phyloP scores from a whole-genome alignment of 2,113 vertebrate species.

The Crotalus horridus region DNA sequence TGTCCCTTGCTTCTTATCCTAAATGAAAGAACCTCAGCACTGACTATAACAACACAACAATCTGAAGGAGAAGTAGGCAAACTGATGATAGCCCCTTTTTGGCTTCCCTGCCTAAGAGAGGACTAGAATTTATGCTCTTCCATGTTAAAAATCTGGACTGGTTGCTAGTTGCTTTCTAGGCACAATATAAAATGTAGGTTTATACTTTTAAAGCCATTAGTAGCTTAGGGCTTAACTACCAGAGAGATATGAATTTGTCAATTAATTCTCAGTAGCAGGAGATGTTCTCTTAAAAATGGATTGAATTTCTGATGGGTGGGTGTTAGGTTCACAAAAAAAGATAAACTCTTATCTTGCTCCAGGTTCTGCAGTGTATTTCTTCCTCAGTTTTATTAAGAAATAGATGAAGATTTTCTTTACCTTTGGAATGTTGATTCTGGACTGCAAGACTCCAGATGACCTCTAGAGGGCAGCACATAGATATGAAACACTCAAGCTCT shows the following conservation, averaged over 20 bases:
- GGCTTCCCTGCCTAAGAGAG: neutral
- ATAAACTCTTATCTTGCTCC: neutral
- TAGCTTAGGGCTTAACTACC: neutral
- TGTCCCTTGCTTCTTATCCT: neutral
- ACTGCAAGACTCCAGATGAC: neutral
- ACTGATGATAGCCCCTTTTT: neutral
- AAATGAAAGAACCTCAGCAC: neutral
- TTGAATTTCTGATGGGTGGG: neutral
- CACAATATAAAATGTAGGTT: neutral
- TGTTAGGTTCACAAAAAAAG: neutral
- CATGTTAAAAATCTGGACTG: neutral
- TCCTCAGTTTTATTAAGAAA: neutral
- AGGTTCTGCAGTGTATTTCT: neutral
- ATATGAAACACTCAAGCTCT: neutral
- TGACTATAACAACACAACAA: neutral
- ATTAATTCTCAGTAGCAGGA: neutral
- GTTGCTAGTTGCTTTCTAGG: neutral
- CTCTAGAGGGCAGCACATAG: neutral
- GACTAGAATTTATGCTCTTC: neutral
- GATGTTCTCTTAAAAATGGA: neutral
- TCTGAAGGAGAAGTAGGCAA: neutral
- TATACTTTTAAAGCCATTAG: neutral
- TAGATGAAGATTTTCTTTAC: neutral
- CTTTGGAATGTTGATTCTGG: neutral
- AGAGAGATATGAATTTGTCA: neutral